Conservation (phyloP, 2,888 invertebrate genomes). For the Troilus luridus region DNA sequence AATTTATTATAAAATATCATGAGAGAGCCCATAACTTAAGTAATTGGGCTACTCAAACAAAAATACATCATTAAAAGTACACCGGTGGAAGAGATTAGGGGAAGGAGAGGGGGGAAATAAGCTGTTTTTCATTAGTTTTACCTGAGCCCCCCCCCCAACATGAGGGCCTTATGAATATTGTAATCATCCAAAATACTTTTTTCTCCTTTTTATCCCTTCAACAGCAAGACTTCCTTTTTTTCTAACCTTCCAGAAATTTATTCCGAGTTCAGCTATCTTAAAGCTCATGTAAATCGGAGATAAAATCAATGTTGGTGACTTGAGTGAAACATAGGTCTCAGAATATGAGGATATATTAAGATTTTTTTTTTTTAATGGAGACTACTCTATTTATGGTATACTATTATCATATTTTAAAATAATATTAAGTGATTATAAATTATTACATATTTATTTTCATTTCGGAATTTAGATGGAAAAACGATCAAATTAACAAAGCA, state of each 20-base stretch:
- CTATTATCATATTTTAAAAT: neutral
- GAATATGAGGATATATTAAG: neutral
- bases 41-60: constrained; percentile 19
- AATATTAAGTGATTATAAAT: neutral
- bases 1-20: neutral
- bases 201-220: constrained; percentile 11
- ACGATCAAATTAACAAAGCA: no score
- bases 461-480: no score
- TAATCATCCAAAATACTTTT: constrained; percentile 37
- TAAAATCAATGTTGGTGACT: constrained; percentile 37
- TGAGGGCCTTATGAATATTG: constrained; percentile 40
- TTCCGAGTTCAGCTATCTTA: constrained; percentile 36
- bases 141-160: neutral
- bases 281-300: constrained; percentile 14
- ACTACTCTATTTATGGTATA: neutral
- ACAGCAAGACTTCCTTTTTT: neutral
- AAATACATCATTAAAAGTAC: constrained; percentile 7
- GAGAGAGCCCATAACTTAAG: neutral
- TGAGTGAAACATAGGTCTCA: neutral
- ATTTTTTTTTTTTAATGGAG: neutral
- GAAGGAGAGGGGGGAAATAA: constrained; percentile 3
- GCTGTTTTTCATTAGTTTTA: constrained; percentile 50
- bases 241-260: neutral
- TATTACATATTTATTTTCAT: neutral
- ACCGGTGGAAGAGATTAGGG: neutral